Percentiles rank a stretch among this genome's conserved stretches.
phyloP scores from a whole-genome alignment of 2,888 invertebrate genomes.

The Chydorus sphaericus region DNA sequence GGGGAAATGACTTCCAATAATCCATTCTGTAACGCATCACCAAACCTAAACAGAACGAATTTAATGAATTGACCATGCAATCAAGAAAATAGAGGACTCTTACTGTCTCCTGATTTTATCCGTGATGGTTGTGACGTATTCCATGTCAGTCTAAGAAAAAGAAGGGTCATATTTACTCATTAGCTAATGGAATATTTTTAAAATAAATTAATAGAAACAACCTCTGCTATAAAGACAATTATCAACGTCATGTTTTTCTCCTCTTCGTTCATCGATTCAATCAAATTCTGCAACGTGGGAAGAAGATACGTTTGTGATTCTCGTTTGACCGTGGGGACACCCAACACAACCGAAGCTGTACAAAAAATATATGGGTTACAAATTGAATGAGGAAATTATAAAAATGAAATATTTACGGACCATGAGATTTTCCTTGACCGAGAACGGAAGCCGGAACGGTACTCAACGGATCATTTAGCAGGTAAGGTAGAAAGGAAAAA shows the following conservation, averaged over 20 bases:
- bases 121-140: conserved; percentile 21
- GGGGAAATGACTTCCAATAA: conserved; percentile 81
- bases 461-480: conserved; percentile 60
- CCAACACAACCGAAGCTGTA: conserved; percentile 63
- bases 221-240: conserved; percentile 72
- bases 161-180: no score
- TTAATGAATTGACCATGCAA: neutral
- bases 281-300: conserved; percentile 66
- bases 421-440: conserved; percentile 52
- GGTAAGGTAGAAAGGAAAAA: conserved; percentile 73
- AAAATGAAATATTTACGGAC: conserved; percentile 23
- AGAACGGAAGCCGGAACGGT: conserved; percentile 62
- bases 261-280: conserved; percentile 56
- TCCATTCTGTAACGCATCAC: conserved; percentile 55
- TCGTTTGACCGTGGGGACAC: conserved; percentile 76
- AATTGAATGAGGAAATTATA: neutral
- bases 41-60: conserved; percentile 44
- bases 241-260: conserved; percentile 66
- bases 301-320: conserved; percentile 76
- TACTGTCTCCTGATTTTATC: conserved; percentile 22
- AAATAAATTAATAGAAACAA: no score
- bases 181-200: neutral
- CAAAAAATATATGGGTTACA: conserved; percentile 14
- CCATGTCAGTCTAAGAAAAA: conserved; percentile 21
- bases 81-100: conserved; percentile 6